Evolutionary conservation across 2,113 vertebrate genomes (phyloP).

Genomic region (Datnioides undecimradiatus): DNA sequence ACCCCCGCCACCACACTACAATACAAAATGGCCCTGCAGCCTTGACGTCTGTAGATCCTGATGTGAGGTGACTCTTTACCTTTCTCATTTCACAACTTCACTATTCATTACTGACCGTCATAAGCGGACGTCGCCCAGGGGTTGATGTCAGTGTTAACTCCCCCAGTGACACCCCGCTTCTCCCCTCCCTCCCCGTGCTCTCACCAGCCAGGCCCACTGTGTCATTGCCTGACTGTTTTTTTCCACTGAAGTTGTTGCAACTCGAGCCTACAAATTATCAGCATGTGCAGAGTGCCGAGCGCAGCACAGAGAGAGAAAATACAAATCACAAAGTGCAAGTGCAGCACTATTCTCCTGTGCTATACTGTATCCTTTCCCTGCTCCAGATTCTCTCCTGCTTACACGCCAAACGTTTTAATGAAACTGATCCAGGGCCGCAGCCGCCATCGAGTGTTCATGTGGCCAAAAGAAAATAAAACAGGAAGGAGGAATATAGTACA

Average conservation of each 20-base stretch:
- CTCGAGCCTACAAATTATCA: slow-evolving; percentile 58
- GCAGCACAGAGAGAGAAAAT: slow-evolving; percentile 33
- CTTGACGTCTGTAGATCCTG: slow-evolving; percentile 14
- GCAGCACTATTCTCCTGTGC: slow-evolving; percentile 54
- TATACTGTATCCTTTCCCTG: slow-evolving; percentile 29
- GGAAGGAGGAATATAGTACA: not conserved
- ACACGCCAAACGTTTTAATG: slow-evolving; percentile 28
- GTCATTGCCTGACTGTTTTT: slow-evolving; percentile 16
- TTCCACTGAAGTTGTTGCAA: slow-evolving; percentile 40
- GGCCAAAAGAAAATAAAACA: not conserved
- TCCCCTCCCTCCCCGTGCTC: not conserved
- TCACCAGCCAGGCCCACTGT: not conserved
- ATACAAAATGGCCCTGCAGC: slow-evolving; percentile 36
- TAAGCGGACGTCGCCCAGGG: slow-evolving; percentile 37
- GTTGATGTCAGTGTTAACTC: slow-evolving; percentile 42
- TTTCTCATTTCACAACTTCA: slow-evolving; percentile 70
- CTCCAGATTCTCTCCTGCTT: slow-evolving; percentile 47
- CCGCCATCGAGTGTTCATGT: not conserved
- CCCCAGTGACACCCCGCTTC: not conserved
- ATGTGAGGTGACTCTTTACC: slow-evolving; percentile 59
- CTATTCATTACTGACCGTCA: slow-evolving; percentile 51
- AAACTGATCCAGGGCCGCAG: slow-evolving; percentile 29
- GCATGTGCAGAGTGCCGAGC: slow-evolving; percentile 45
- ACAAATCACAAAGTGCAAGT: slow-evolving; percentile 54
- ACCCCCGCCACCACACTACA: slow-evolving; percentile 13